Conservation (phyloP, 2,797 vertebrate species). For the Eupleurogrammus muticus region DNA sequence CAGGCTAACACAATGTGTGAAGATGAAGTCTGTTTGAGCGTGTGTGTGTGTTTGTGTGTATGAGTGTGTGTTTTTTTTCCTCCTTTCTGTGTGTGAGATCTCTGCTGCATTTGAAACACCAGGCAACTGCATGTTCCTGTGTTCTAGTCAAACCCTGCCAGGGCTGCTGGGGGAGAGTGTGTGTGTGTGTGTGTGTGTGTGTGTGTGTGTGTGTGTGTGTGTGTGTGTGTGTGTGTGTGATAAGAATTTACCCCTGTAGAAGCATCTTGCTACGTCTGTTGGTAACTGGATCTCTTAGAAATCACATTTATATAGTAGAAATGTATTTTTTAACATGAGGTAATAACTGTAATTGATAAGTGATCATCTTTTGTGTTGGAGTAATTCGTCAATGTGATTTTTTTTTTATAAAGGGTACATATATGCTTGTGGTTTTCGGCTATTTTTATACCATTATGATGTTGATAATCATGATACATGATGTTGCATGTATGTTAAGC, state of each 20-base stretch:
- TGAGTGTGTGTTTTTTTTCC: not conserved
- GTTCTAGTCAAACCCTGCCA: constrained; percentile 63
- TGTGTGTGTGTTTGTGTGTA: not conserved
- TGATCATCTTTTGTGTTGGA: too few species aligned
- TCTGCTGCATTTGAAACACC: constrained; percentile 55
- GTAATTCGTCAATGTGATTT: too few species aligned
- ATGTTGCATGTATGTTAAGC: too few species aligned
- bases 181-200: constrained; percentile 4
- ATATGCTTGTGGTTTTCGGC: too few species aligned
- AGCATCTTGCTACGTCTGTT: not conserved
- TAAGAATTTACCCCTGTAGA: not conserved
- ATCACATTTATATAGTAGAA: not conserved
- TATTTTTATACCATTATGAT: too few species aligned
- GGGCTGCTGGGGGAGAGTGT: constrained; percentile 37
- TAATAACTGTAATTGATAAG: not conserved
- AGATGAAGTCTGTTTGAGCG: constrained; percentile 10
- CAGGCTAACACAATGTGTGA: constrained; percentile 10
- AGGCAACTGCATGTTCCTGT: constrained; percentile 46
- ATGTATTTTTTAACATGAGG: not conserved
- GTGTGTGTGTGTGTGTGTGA: not conserved
- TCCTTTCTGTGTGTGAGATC: constrained; percentile 27
- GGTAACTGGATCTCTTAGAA: not conserved
- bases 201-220: constrained; percentile 8
- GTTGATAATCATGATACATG: too few species aligned
- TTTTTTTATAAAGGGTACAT: too few species aligned